Evolutionary conservation across 2,888 invertebrate genomes (phyloP).

Genomic region (Bimastos eiseni): DNA sequence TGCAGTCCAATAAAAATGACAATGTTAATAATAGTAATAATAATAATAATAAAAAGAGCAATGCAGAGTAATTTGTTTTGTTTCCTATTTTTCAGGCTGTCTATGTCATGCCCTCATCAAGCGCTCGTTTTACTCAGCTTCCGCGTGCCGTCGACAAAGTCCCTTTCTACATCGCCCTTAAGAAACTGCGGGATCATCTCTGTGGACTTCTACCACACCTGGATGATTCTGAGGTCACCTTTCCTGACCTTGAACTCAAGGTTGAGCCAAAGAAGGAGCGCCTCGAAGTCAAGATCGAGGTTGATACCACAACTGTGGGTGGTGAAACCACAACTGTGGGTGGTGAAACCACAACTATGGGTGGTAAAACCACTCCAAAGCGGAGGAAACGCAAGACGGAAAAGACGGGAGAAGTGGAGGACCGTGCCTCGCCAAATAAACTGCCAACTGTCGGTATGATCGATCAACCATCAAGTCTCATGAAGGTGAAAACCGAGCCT

Average conservation of each 20-base stretch:
- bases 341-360: not conserved
- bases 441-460: not conserved
- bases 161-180: constrained; percentile 92
- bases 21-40: not conserved
- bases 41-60: not conserved
- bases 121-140: constrained; percentile 92
- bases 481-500: not conserved
- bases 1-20: not conserved
- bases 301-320: not conserved
- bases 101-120: constrained; percentile 99
- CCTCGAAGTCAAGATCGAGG: not conserved
- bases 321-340: not conserved
- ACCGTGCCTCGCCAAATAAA: not conserved
- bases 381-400: not conserved
- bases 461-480: not conserved
- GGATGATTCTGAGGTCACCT: constrained; percentile 58
- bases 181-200: constrained; percentile 90
- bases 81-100: constrained; percentile 74
- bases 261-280: constrained; percentile 40
- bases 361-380: not conserved
- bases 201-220: constrained; percentile 71
- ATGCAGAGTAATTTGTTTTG: not conserved
- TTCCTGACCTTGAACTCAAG: constrained; percentile 52
- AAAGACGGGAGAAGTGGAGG: not conserved
- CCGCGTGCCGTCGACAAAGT: constrained; percentile 97